These are phyloP conservation scores for Dynastes hyllus DNA, from an alignment of 2,888 invertebrate species.

Conservation along the genomic window DNA sequence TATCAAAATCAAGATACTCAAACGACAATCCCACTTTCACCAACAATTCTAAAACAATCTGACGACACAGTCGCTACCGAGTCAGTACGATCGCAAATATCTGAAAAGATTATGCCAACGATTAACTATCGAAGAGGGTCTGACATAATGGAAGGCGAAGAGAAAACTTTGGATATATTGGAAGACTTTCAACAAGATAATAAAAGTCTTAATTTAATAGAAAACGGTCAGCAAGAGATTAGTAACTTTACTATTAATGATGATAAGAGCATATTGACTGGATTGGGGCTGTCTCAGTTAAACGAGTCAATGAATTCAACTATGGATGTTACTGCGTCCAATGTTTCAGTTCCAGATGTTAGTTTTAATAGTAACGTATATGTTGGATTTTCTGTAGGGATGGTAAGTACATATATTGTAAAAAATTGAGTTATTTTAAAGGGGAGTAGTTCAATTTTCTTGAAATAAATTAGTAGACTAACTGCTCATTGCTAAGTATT, in stretches of 20 bases:
- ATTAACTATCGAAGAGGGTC: constrained; percentile 66
- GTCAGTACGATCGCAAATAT: constrained; percentile 6
- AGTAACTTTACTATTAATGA: constrained; percentile 51
- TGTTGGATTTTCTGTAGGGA: constrained; percentile 65
- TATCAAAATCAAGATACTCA: constrained; percentile 64
- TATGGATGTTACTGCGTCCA: constrained; percentile 50
- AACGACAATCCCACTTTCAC: constrained; percentile 59
- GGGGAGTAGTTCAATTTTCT: too few species aligned
- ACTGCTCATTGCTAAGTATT: too few species aligned
- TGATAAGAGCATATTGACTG: constrained; percentile 52
- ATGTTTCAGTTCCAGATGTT: constrained; percentile 34
- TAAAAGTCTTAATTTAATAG: constrained; percentile 10
- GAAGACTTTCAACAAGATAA: not conserved
- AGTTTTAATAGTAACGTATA: constrained; percentile 56
- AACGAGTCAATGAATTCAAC: constrained; percentile 52
- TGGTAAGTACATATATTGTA: constrained; percentile 61
- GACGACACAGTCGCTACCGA: constrained; percentile 7
- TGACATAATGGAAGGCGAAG: constrained; percentile 52
- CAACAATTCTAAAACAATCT: not conserved
- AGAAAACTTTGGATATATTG: constrained; percentile 30
- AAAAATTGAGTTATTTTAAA: too few species aligned
- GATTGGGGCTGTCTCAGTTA: constrained; percentile 55
- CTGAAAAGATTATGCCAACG: constrained; percentile 51
- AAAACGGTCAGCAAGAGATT: constrained; percentile 44
- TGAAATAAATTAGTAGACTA: not conserved